These are phyloP conservation scores for Drosophila kepulauana DNA, from an alignment of 1,140 invertebrate genomes.

Conservation along the genomic window DNA sequence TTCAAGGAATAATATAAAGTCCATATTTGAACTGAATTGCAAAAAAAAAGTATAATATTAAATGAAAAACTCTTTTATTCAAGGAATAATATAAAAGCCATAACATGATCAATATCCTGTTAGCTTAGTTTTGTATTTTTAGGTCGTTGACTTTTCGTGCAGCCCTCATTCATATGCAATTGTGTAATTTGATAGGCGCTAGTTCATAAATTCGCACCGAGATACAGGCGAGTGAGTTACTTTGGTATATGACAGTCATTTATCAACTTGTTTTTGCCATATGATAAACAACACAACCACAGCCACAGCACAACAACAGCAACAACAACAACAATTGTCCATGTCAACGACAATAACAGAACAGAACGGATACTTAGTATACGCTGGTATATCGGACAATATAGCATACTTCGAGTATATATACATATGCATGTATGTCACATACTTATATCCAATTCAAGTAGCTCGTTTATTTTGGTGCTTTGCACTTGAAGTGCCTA, in stretches of 20 bases:
- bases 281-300: constrained; percentile 22
- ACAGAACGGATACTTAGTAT: background rate
- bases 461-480: constrained; percentile 18
- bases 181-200: constrained; percentile 30
- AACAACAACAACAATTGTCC: constrained; percentile 26
- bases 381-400: background rate
- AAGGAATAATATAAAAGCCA: no score
- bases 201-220: constrained; percentile 9
- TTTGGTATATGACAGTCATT: constrained; percentile 30
- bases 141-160: background rate
- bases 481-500: constrained; percentile 17
- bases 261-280: constrained; percentile 39
- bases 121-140: background rate
- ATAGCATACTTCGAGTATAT: background rate
- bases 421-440: background rate
- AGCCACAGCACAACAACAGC: background rate
- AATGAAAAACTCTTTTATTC: no score
- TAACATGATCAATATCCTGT: no score
- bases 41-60: no score
- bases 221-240: constrained; percentile 20
- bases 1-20: no score
- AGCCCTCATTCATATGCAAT: constrained; percentile 4
- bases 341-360: constrained; percentile 27
- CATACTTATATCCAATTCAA: constrained; percentile 9
- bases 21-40: no score